Conservation (phyloP, 2,113 vertebrate genomes). For the Typhlomys cinereus region DNA sequence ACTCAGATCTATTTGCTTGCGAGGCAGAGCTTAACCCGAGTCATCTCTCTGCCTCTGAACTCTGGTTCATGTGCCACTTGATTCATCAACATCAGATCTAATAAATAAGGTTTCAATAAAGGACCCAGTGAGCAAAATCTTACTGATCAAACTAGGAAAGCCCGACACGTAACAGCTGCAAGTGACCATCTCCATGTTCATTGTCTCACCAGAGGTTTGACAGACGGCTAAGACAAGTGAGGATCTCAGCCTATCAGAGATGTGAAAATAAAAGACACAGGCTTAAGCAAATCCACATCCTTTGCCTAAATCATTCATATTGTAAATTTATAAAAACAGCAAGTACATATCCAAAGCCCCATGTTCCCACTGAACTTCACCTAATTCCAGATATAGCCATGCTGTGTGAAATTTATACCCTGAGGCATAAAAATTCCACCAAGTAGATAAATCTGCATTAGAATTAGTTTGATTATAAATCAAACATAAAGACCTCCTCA, state of each 20-base stretch:
- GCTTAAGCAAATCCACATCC: background rate
- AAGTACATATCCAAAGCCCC: background rate
- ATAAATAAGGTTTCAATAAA: background rate
- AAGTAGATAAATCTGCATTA: background rate
- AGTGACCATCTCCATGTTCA: background rate
- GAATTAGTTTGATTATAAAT: background rate
- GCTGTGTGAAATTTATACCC: background rate
- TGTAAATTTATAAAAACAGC: background rate
- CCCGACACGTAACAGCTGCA: background rate
- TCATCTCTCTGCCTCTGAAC: too few species aligned
- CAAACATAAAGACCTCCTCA: background rate
- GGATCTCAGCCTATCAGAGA: background rate
- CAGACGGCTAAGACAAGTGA: background rate
- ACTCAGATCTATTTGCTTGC: too few species aligned
- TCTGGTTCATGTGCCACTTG: background rate
- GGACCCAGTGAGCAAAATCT: background rate
- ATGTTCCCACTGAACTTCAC: background rate
- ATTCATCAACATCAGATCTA: background rate
- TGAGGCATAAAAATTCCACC: background rate
- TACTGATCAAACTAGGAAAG: background rate
- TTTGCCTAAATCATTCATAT: background rate
- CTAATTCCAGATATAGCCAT: background rate
- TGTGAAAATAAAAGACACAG: background rate
- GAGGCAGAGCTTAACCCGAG: too few species aligned
- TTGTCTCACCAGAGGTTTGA: background rate